A percentile compares a stretch with the other conserved stretches of the same genome.
phyloP scores from a whole-genome alignment of 2,797 vertebrate species.

The Lacerta agilis region DNA sequence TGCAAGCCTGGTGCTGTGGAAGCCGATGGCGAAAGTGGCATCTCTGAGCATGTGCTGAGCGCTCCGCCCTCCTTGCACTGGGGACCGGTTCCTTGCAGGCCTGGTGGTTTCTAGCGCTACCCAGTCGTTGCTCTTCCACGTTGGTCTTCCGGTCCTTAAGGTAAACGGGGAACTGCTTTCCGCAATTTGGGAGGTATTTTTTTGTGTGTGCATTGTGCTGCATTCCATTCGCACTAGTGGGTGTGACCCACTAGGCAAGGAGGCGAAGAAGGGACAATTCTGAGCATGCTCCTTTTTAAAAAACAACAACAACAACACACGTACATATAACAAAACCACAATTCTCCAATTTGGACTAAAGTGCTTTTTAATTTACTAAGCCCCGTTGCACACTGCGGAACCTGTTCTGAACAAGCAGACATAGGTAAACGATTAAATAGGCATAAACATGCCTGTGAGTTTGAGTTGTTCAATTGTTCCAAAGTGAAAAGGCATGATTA shows the following conservation, averaged over 20 bases:
- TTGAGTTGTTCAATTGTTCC: too few relatives aligned
- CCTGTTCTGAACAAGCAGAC: too few relatives aligned
- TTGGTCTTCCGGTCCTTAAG: neutral
- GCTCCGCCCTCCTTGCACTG: neutral
- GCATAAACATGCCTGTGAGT: too few relatives aligned
- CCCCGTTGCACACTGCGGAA: too few relatives aligned
- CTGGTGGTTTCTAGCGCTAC: neutral
- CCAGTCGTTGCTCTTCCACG: neutral
- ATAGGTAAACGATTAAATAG: too few relatives aligned
- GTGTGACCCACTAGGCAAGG: neutral
- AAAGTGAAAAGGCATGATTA: too few relatives aligned
- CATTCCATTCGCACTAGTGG: neutral
- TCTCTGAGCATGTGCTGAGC: neutral
- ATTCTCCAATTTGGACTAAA: neutral
- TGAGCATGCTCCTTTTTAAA: neutral
- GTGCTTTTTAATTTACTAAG: neutral
- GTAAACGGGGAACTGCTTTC: neutral
- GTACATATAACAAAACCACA: too few relatives aligned
- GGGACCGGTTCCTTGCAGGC: neutral
- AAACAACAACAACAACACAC: neutral
- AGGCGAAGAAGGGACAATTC: neutral
- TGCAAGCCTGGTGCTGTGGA: neutral
- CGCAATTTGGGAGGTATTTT: neutral
- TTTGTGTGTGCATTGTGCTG: neutral
- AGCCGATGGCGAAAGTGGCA: neutral